Conservation (phyloP, 2,113 vertebrate genomes). For the Entomyzon cyanotis region DNA sequence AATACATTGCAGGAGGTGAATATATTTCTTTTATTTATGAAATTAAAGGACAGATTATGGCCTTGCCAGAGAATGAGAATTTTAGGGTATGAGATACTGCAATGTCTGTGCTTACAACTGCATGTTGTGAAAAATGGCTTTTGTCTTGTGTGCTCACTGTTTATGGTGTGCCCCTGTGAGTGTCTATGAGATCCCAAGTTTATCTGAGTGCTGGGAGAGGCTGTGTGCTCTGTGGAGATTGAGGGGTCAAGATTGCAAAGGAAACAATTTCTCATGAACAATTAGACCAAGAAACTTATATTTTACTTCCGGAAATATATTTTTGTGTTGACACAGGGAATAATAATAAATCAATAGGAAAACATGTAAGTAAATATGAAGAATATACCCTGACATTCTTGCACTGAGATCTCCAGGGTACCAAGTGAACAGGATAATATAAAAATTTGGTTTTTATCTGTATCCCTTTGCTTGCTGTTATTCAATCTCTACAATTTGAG, state of each 20-base stretch:
- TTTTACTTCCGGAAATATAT: background rate
- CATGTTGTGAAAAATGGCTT: background rate
- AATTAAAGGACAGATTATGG: background rate
- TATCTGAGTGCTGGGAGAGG: background rate
- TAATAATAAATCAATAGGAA: background rate
- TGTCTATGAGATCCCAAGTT: background rate
- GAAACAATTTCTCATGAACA: background rate
- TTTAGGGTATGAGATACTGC: background rate
- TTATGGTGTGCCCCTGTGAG: background rate
- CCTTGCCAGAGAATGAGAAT: background rate
- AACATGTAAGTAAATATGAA: background rate
- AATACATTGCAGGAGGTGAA: background rate
- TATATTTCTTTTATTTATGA: background rate
- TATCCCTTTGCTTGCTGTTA: background rate
- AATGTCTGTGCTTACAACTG: background rate
- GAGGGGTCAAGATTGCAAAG: background rate
- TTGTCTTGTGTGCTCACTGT: background rate
- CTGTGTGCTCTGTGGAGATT: background rate
- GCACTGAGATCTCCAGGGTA: background rate
- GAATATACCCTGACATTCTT: background rate
- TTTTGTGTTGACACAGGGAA: background rate
- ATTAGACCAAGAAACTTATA: background rate
- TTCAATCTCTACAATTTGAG: background rate
- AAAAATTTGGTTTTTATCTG: background rate
- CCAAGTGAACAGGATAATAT: background rate